These are phyloP conservation scores for Setophaga kirtlandii DNA, from an alignment of 2,113 vertebrate genomes.

Conservation along the genomic window DNA sequence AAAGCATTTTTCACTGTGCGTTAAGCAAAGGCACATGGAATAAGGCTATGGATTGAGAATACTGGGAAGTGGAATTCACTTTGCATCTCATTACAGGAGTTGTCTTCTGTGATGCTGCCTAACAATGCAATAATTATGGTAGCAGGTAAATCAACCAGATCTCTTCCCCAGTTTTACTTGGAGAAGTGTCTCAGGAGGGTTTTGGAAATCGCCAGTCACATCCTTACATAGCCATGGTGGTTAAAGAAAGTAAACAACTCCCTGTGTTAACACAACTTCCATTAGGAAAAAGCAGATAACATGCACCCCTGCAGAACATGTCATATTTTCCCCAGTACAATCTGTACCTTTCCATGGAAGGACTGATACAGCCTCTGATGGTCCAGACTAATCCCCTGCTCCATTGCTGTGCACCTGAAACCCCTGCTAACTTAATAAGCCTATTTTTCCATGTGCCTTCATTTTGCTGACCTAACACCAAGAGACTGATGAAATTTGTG, in stretches of 20 bases:
- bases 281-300: background rate
- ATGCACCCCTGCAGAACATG: rapidly evolving
- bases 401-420: rapidly evolving
- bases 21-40: constrained; percentile 26
- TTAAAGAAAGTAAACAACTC: background rate
- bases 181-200: background rate
- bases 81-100: background rate
- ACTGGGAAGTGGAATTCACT: background rate
- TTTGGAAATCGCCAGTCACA: background rate
- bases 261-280: background rate
- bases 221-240: background rate
- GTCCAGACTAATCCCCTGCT: background rate
- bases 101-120: background rate
- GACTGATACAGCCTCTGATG: background rate
- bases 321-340: background rate
- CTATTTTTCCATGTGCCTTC: constrained; percentile 15
- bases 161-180: background rate
- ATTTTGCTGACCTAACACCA: background rate
- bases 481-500: background rate
- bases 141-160: background rate
- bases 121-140: background rate
- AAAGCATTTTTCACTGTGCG: background rate
- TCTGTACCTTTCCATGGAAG: background rate
- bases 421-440: background rate
- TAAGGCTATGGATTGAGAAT: background rate